Evolutionary conservation across 1,140 invertebrate species (phyloP), one percentile per base, ranked within the genome.

Genomic region (Ceratina australensis): DNA sequence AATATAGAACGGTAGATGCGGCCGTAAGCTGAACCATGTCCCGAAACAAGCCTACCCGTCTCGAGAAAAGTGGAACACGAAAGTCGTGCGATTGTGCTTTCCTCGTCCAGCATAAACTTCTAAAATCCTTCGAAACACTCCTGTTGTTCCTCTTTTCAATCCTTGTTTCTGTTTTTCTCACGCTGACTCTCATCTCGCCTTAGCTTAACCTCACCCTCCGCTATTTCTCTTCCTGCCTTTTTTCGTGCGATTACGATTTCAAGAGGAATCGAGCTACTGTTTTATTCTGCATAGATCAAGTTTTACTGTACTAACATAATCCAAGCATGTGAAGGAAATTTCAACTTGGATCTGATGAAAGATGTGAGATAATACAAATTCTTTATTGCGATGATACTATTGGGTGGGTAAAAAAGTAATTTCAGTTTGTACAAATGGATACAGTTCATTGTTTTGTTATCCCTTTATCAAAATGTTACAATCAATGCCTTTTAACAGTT

Each of bases 71-170:
- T 33, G 22, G 72, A 83, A 83, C 82, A 72, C 82, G 82, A 71
- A 82, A 83, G 80, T 82, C 82, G 56, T 71, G 82, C 42, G 82
- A 82, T 83, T 42, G 33, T 42, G 33, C 82, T 83, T 61, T 66
- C 57, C 76, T 82, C 78, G 75, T 79, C 80, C 65, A 69, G 66
- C 75, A 57, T 72, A 78, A 82, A 79, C 80, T 71, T 79, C 80
- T 66, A 78, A 82, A 83, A 83, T 83, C 82, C 80, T 83, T 57
- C 80, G 75, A 79, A 82, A 65, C 80, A 80, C 80, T 69, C 56
- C 74, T 64, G 65, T 78, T 76, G 80, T 49, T 56, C 50, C 68
- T 77, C 60, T 71, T 64, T 57, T 60, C 80, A 63, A 81, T 82
- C 81, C 69, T 71, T 75, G 71, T 75, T 69, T 68, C 57, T 78